phyloP scores from a whole-genome alignment of 1,140 invertebrate genomes.

The Zaprionus africanus region DNA sequence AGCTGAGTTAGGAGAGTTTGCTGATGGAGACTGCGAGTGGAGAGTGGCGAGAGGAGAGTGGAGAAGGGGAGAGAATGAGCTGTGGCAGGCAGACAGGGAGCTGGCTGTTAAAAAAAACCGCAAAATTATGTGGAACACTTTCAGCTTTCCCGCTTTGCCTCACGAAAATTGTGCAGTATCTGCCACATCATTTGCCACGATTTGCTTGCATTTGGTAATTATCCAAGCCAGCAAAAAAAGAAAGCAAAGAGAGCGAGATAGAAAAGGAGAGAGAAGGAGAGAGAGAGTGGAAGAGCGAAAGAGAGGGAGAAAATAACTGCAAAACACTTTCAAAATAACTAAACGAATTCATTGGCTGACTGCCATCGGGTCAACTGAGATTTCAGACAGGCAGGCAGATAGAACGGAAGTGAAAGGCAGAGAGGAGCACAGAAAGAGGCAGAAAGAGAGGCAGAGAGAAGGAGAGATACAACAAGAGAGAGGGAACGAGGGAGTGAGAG shows the following conservation, averaged over 20 bases:
- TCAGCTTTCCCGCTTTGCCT: not conserved
- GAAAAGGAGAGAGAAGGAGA: not conserved
- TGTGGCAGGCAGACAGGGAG: not conserved
- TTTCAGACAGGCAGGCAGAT: not conserved
- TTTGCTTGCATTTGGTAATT: conserved; percentile 67
- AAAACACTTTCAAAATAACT: conserved; percentile 59
- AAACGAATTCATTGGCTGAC: conserved; percentile 3
- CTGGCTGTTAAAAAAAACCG: conserved; percentile 13
- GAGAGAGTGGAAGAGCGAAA: not conserved
- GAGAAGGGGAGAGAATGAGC: too few relatives aligned
- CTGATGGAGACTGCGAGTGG: too few relatives aligned
- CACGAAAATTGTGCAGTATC: conserved; percentile 44
- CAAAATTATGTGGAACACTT: conserved; percentile 62
- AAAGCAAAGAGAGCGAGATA: not conserved
- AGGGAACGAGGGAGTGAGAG: not conserved
- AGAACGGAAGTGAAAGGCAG: not conserved
- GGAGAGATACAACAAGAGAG: not conserved
- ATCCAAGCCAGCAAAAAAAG: conserved; percentile 50
- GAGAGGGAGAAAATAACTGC: conserved; percentile 57
- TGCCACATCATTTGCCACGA: conserved; percentile 56
- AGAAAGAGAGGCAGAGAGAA: too few relatives aligned
- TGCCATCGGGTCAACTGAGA: not conserved
- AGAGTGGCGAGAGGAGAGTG: too few relatives aligned
- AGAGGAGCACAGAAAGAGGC: not conserved
- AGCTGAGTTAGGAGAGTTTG: conserved; percentile 42